Conservation (phyloP, 2,797 vertebrate genomes). For the Ptychobarbus kaznakovi region DNA sequence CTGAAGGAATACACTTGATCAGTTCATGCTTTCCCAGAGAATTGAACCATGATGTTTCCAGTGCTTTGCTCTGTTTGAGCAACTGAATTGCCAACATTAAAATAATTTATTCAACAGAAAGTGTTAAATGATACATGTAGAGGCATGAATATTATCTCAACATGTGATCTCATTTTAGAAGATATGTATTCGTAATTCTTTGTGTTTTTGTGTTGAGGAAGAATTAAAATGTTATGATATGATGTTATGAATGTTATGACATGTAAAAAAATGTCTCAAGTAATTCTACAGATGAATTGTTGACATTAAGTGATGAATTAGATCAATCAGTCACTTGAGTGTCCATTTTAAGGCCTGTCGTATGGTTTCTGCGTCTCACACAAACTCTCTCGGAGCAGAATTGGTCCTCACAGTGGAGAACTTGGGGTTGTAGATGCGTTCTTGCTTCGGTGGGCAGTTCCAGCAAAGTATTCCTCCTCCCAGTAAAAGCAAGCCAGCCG, state of each 20-base stretch:
- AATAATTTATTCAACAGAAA: background rate
- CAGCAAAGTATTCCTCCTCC: conserved; percentile 87
- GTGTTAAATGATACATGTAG: background rate
- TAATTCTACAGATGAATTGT: conserved; percentile 18
- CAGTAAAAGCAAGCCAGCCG: conserved; percentile 80
- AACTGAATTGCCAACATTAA: background rate
- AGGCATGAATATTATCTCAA: background rate
- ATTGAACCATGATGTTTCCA: background rate
- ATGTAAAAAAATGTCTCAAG: background rate
- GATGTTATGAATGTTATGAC: no score
- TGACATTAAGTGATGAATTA: conserved; percentile 60
- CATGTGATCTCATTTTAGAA: background rate
- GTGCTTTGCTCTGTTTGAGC: background rate
- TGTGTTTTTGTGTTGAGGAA: background rate
- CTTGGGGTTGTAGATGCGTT: conserved; percentile 67
- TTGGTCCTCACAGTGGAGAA: conserved; percentile 67
- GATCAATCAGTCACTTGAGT: background rate
- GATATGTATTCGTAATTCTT: background rate
- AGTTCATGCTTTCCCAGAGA: background rate
- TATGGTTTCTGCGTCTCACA: conserved; percentile 58
- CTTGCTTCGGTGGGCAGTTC: conserved; percentile 75
- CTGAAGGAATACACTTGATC: background rate
- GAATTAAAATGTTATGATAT: background rate
- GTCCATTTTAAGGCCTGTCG: background rate
- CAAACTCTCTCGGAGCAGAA: conserved; percentile 72